These are phyloP conservation scores for Saccopteryx leptura DNA, from an alignment of 2,113 vertebrate species.

Conservation along the genomic window DNA sequence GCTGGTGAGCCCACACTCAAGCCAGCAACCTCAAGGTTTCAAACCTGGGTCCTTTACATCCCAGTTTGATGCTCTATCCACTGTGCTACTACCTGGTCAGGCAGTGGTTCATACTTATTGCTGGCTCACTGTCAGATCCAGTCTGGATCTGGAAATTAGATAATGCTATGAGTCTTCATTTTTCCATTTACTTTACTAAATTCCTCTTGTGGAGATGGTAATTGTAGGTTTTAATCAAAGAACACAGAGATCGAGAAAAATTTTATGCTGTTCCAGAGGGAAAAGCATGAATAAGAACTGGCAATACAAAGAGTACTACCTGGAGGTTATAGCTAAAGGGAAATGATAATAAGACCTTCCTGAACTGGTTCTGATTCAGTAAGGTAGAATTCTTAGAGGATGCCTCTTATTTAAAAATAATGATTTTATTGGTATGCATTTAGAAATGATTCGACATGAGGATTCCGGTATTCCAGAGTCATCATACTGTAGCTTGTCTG, in stretches of 20 bases:
- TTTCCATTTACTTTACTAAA: neutral
- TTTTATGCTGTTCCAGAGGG: neutral
- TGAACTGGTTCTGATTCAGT: neutral
- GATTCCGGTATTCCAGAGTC: neutral
- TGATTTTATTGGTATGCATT: neutral
- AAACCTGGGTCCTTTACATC: too few species aligned
- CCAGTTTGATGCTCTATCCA: too few species aligned
- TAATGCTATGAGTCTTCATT: neutral
- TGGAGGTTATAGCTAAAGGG: neutral
- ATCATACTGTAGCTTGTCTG: fast-evolving
- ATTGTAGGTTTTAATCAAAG: slow-evolving; percentile 66
- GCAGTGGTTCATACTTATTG: neutral
- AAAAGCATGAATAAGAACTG: neutral
- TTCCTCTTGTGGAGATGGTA: slow-evolving; percentile 20
- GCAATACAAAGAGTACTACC: neutral
- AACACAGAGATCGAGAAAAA: neutral
- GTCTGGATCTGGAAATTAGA: neutral
- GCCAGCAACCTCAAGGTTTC: too few species aligned
- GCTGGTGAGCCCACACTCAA: too few species aligned
- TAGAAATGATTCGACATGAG: neutral
- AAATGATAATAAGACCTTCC: slow-evolving; percentile 50
- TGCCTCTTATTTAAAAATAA: neutral
- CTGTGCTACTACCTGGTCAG: too few species aligned
- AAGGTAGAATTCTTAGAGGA: neutral
- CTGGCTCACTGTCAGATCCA: slow-evolving; percentile 57